Evolutionary conservation across 2,888 invertebrate species (phyloP).

Genomic region (Scelioninae gen. 2): DNA sequence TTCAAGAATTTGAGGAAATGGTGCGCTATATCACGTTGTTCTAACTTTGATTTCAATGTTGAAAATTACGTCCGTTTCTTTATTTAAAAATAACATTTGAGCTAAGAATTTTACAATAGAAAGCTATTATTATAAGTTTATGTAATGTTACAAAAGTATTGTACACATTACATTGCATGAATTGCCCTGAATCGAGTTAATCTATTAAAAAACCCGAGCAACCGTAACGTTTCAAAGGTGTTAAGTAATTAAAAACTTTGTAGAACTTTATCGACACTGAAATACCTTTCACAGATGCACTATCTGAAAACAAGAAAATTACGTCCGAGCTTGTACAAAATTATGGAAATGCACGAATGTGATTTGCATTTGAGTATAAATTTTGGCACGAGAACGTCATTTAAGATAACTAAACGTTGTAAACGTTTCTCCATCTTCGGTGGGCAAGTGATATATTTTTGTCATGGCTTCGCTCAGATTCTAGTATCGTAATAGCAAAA

Average conservation of each 20-base stretch:
- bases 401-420: slow-evolving; percentile 22
- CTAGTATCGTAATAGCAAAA: slow-evolving; percentile 9
- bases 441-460: slow-evolving; percentile 27
- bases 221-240: too few relatives aligned
- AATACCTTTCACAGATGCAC: too few relatives aligned
- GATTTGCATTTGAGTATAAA: slow-evolving; percentile 25
- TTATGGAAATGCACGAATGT: neutral
- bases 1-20: slow-evolving; percentile 1
- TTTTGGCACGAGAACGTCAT: slow-evolving; percentile 27
- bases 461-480: slow-evolving; percentile 10
- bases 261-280: too few relatives aligned
- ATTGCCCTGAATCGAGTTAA: too few relatives aligned
- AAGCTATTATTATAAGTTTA: neutral
- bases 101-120: neutral
- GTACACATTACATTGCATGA: too few relatives aligned
- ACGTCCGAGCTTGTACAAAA: neutral
- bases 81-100: neutral
- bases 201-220: too few relatives aligned
- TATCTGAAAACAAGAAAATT: neutral
- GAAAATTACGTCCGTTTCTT: neutral
- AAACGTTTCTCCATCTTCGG: slow-evolving; percentile 22
- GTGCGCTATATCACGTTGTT: too few relatives aligned
- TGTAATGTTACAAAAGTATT: neutral
- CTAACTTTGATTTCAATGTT: slow-evolving; percentile 1
- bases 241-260: neutral